Evolutionary conservation across 2,888 invertebrate genomes (phyloP).

Genomic region (Eucera pruinosa): DNA sequence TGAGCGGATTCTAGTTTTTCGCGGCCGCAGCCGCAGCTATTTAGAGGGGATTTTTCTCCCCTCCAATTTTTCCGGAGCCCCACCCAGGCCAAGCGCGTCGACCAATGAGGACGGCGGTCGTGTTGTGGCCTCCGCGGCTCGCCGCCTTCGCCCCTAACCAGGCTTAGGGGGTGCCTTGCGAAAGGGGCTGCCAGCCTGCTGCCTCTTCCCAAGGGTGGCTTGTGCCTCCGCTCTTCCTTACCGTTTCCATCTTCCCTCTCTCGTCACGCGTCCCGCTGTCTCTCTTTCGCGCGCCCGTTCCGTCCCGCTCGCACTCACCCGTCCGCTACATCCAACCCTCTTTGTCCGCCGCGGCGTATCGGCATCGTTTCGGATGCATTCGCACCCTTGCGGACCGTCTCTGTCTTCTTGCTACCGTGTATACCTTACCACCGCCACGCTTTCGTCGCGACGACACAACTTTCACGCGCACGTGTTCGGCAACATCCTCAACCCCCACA

Average conservation of each 20-base stretch:
- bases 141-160: slow-evolving; percentile 83
- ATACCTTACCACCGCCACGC: slow-evolving; percentile 68
- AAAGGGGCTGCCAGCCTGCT: slow-evolving; percentile 74
- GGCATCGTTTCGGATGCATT: slow-evolving; percentile 15
- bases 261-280: slow-evolving; percentile 86
- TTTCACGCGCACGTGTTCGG: slow-evolving; percentile 71
- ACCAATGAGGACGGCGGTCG: slow-evolving; percentile 84
- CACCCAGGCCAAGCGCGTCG: slow-evolving; percentile 82
- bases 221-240: slow-evolving; percentile 69
- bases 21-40: slow-evolving; percentile 81
- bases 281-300: slow-evolving; percentile 65
- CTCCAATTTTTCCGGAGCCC: slow-evolving; percentile 83
- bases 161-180: slow-evolving; percentile 78
- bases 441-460: slow-evolving; percentile 64
- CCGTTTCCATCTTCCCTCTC: slow-evolving; percentile 72
- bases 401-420: slow-evolving; percentile 37
- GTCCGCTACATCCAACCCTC: slow-evolving; percentile 65
- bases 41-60: slow-evolving; percentile 84
- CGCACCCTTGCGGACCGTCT: background rate
- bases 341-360: slow-evolving; percentile 21
- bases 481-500: slow-evolving; percentile 15
- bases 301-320: background rate
- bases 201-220: slow-evolving; percentile 68
- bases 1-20: slow-evolving; percentile 84
- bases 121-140: slow-evolving; percentile 84